Evolutionary conservation across 2,888 invertebrate species (phyloP), one percentile per base, ranked within the genome.

Genomic region (Drosophila acutilabella): DNA sequence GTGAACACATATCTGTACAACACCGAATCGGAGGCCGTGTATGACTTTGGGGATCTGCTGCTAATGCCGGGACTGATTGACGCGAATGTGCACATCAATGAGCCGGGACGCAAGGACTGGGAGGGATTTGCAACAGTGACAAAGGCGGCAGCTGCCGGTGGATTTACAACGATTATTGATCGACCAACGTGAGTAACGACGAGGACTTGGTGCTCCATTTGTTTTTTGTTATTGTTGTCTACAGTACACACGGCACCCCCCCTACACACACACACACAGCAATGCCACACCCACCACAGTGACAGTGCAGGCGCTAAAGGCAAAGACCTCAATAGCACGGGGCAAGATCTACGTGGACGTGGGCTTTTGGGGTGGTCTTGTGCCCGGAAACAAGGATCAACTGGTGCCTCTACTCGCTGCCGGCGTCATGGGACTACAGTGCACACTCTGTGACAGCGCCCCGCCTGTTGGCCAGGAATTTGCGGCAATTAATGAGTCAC

Each of bases 331-430:
- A 11, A 93, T 94, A 2, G 95, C 96, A 0, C 90, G 93, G 41
- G 94, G 93, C 2, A 93, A 94, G 77, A 93, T 94, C 23, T 95
- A 93, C 76, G 94, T 96, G 0, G 96, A 96, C 88, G 94, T 96
- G 47, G 96, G 94, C 3, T 96, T 96, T 91, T 96, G 96, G 96
- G 96, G 96, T n/a, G 96, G 96, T n/a, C 93, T 96, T 1, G 93
- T 96, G 51, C 95, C 95, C 0, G 94, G 93, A 65, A 96, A 96
- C 91, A 40, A 41, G 0, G 78, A 70, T 71, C 94, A 95, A 0
- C 90, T 96, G 26, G 90, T 91, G 38, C 93, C 93, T 8, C 91
- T 96, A 68, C 93, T 95, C 0, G 91, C 93, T 8, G 94, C 94
- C 56, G 96, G 96, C 1, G 95, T 96, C 0, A 94, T 96, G 33